phyloP scores from a whole-genome alignment of 2,888 invertebrate species.

The Agriopis marginaria region DNA sequence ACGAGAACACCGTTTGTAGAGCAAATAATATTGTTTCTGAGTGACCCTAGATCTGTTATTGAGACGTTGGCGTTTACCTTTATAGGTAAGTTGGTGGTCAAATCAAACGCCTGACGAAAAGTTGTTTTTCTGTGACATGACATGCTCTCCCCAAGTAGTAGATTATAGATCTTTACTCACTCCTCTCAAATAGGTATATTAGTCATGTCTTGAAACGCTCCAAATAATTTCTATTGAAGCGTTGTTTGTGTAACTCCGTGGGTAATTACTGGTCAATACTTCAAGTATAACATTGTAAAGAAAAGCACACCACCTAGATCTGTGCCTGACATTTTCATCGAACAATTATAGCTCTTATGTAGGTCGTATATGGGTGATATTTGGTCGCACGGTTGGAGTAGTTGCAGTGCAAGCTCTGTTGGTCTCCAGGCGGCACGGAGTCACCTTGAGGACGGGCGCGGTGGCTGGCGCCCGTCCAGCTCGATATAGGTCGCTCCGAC shows the following conservation, averaged over 20 bases:
- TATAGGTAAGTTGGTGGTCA: too few relatives aligned
- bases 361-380: not conserved
- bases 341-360: slow-evolving; percentile 27
- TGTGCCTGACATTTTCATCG: not conserved
- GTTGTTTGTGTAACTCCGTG: slow-evolving; percentile 19
- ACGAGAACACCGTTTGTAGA: too few relatives aligned
- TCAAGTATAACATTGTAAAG: slow-evolving; percentile 17
- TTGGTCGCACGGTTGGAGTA: slow-evolving; percentile 5
- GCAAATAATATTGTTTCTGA: too few relatives aligned
- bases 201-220: too few relatives aligned
- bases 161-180: too few relatives aligned
- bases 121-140: too few relatives aligned
- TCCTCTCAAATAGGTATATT: too few relatives aligned
- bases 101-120: too few relatives aligned
- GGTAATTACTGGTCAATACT: slow-evolving; percentile 26
- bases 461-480: slow-evolving; percentile 70
- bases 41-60: too few relatives aligned
- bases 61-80: too few relatives aligned
- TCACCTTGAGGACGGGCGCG: slow-evolving; percentile 71
- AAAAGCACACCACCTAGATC: not conserved
- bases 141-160: too few relatives aligned
- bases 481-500: slow-evolving; percentile 69
- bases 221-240: slow-evolving; percentile 13
- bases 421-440: slow-evolving; percentile 55
- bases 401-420: slow-evolving; percentile 42